phyloP scores from a whole-genome alignment of 2,113 vertebrate genomes.

The Parotia lawesii region DNA sequence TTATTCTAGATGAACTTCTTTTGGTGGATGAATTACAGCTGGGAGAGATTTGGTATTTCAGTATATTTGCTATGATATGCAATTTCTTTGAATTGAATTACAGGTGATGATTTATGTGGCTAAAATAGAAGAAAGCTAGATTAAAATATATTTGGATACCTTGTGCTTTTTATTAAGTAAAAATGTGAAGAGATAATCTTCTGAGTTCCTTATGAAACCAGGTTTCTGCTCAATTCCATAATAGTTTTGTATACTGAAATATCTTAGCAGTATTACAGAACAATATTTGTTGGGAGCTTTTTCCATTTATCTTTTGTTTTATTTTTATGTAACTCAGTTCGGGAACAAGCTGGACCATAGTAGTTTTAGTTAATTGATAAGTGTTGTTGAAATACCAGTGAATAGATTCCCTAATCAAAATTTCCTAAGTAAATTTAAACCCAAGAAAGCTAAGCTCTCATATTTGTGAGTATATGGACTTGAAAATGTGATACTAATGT shows the following conservation, averaged over 20 bases:
- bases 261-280: not conserved
- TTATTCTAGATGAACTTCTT: not conserved
- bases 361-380: not conserved
- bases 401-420: not conserved
- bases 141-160: not conserved
- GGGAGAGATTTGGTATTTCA: not conserved
- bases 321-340: not conserved
- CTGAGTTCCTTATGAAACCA: not conserved
- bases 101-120: not conserved
- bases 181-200: not conserved
- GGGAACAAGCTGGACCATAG: not conserved
- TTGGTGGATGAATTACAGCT: not conserved
- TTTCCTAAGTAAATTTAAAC: not conserved
- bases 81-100: not conserved
- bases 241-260: not conserved
- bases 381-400: not conserved
- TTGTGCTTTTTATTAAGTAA: not conserved
- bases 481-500: not conserved
- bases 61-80: not conserved
- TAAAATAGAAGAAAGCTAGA: not conserved
- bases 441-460: not conserved
- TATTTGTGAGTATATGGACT: not conserved
- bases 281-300: not conserved
- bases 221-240: not conserved
- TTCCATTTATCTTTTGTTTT: not conserved